Base-by-base conservation (phyloP, 1,140 invertebrate species). In the Lepidurus packardi region DNA sequence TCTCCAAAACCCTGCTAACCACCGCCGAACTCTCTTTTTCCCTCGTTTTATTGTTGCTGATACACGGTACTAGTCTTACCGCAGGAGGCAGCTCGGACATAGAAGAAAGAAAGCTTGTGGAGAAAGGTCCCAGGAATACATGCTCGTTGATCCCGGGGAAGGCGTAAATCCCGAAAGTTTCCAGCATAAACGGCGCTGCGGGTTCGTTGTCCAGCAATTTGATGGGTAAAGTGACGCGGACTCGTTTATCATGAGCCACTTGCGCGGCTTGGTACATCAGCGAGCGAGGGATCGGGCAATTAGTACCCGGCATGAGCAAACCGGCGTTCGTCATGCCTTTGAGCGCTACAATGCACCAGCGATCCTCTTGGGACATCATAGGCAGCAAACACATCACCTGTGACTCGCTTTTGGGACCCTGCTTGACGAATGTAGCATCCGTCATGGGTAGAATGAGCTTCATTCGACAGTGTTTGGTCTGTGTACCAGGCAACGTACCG, bases 51-150 rank as follows among this genome's bases (percentile, higher is more conserved):
- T 65, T 13, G 53, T 21, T 65, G 53, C 9, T 65, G 53, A 65
- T 65, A 16, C 53, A 65, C 1, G 53, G 53, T 16, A 65, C 53
- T 13, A 65, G 53, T 21, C 53, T 13, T 7, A 65, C 53, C 53
- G 53, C 53, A 13, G 4, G 53, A 7, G 53, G 53, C 53, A 65
- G 8, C 13, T 65, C 53, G 53, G 53, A 7, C 53, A 65, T 65
- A 1, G 53, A 65, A 0, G 53, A 9, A 13, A 77, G 43, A 44
- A 77, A 45, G 13, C 44, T 43, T 11, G 24, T 77, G 24, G 75
- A 41, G 7, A 77, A 42, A n/a, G 75, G 75, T 16, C 75, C 75
- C 24, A 77, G 41, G 16, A 77, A 77, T 5, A 77, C 75, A 25
- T 77, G 75, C 75, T 77, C 75, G 9, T 24, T 43, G 13, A 77